Conservation (phyloP, 2,888 invertebrate species). For the Actias luna region DNA sequence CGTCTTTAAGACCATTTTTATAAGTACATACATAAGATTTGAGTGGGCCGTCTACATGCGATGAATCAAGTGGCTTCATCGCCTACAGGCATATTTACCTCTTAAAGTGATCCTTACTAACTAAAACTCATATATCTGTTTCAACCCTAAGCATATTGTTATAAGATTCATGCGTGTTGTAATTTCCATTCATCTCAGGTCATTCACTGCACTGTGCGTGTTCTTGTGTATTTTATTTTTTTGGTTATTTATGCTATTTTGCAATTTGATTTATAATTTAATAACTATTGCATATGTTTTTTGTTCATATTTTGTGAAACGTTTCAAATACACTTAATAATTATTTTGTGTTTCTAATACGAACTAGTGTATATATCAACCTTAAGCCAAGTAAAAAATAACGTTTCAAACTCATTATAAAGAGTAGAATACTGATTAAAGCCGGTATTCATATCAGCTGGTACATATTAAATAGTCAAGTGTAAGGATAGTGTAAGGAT, state of each 20-base stretch:
- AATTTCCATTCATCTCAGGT: conserved; percentile 43
- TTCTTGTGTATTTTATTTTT: conserved; percentile 42
- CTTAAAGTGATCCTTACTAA: conserved; percentile 53
- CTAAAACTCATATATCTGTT: conserved; percentile 38
- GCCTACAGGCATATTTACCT: conserved; percentile 67
- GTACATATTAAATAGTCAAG: too few relatives aligned
- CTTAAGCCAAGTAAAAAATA: not conserved
- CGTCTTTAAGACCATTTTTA: conserved; percentile 17
- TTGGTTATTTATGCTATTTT: conserved; percentile 18
- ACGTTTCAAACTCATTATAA: too few relatives aligned
- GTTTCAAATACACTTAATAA: not conserved
- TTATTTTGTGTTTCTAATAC: not conserved
- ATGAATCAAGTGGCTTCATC: conserved; percentile 69
- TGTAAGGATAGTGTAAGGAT: too few relatives aligned
- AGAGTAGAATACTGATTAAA: too few relatives aligned
- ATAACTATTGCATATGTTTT: not conserved
- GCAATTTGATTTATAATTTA: conserved; percentile 28
- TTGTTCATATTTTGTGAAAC: not conserved
- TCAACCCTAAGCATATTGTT: conserved; percentile 38
- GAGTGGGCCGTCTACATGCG: conserved; percentile 49
- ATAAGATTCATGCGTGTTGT: conserved; percentile 40
- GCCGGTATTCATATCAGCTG: too few relatives aligned
- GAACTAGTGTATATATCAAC: not conserved
- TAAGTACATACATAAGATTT: conserved; percentile 14
- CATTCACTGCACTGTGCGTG: conserved; percentile 56